Percentiles rank a stretch among this genome's conserved stretches.
These are phyloP conservation scores for Eupithecia dodoneata DNA, from an alignment of 2,888 invertebrate genomes.

Conservation along the genomic window DNA sequence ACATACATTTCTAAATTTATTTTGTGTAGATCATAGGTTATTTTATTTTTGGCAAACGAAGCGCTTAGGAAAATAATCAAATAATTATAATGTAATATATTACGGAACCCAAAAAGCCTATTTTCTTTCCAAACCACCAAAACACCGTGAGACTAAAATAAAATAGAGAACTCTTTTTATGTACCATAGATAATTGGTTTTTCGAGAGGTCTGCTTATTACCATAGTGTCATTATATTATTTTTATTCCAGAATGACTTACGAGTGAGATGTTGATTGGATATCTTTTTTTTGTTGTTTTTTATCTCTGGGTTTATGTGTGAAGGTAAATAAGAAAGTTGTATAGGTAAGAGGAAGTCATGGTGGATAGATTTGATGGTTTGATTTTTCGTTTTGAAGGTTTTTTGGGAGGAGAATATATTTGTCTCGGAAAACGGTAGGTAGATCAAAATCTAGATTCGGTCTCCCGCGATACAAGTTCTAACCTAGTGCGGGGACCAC, in stretches of 20 bases:
- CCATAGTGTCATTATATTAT: constrained; percentile 38
- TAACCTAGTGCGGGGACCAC: too few relatives aligned
- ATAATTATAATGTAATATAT: neutral
- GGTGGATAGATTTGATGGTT: neutral
- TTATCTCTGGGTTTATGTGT: constrained; percentile 11
- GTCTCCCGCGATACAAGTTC: too few relatives aligned
- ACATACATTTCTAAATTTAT: too few relatives aligned
- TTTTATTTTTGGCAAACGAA: too few relatives aligned
- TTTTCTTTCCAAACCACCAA: constrained; percentile 19
- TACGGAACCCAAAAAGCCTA: constrained; percentile 33
- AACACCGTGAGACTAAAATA: constrained; percentile 41
- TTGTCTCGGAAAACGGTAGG: neutral
- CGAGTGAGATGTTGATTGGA: constrained; percentile 45
- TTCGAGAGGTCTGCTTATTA: constrained; percentile 40
- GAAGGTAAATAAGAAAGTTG: constrained; percentile 19
- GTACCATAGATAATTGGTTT: constrained; percentile 49
- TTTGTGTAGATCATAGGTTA: too few relatives aligned
- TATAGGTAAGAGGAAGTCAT: neutral
- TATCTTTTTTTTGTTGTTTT: constrained; percentile 34
- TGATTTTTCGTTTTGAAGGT: neutral
- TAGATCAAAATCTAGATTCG: too few relatives aligned
- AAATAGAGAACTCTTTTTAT: constrained; percentile 37
- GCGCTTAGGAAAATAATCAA: too few relatives aligned
- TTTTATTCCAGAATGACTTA: constrained; percentile 35
- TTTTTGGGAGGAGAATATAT: neutral